Evolutionary conservation across 2,113 vertebrate genomes (phyloP), one percentile per base, ranked within the genome.

Genomic region (Barbus barbus): DNA sequence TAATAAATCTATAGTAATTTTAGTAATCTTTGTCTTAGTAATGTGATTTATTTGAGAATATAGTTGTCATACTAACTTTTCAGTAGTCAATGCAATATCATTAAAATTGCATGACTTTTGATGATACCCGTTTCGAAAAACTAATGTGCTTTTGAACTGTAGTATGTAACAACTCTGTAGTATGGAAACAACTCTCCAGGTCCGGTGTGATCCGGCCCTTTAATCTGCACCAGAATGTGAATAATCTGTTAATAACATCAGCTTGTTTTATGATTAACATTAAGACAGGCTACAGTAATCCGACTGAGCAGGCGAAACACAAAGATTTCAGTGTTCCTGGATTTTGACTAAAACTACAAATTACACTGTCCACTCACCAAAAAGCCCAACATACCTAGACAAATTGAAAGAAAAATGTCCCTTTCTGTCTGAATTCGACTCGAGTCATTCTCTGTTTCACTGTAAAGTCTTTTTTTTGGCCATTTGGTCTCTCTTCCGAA

Each of bases 161-260:
- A n/a, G 53, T 58, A 58, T 58, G 53, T 58, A 9, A n/a, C 53
- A 58, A n/a, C 53, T 58, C 41, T 44, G 58, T 18, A 46, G 51
- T 38, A 84, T 88, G 65, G 82, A 86, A 84, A 84, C 81, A 63
- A 36, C 77, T 90, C 82, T 85, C 14, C 53, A 79, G 81, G 86
- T 77, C 60, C 26, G 82, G 73, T 86, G 69, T 36, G 58, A 81
- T 78, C 89, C 84, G 84, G 87, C 84, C 89, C 53, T 86, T 89
- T 94, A 94, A 95, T 95, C 94, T 94, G 91, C 91, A 89, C 90
- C 88, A 93, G 94, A 94, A 95, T 94, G 94, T 91, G 87, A 81
- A 83, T 93, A 94, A 94, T 94, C 93, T 87, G 92, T 90, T 95
- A 93, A 93, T 94, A 94, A 92, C 92, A 88, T 93, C 84, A 91